These are phyloP conservation scores for Xanthia icteritia DNA, from an alignment of 2,888 invertebrate species.

Conservation along the genomic window DNA sequence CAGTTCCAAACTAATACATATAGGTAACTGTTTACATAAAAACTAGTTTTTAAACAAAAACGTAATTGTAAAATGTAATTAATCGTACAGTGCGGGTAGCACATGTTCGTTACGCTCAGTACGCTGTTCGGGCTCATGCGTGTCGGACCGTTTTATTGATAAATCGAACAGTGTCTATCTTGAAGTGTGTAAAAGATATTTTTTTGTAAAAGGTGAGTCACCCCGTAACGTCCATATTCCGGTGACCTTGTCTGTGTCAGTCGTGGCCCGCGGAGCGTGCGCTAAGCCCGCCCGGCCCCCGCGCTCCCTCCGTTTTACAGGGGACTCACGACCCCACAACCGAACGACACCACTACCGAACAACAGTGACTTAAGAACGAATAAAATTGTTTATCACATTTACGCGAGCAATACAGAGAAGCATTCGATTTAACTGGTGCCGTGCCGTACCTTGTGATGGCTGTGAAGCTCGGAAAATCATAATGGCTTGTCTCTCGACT, in stretches of 20 bases:
- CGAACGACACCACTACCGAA: conserved; percentile 22
- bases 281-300: conserved; percentile 67
- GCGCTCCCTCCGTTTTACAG: conserved; percentile 32
- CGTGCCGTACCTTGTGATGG: conserved; percentile 24
- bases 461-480: conserved; percentile 45
- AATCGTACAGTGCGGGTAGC: background rate
- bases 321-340: conserved; percentile 11
- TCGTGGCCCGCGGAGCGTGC: conserved; percentile 72
- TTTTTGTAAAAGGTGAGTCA: conserved; percentile 69
- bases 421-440: conserved; percentile 33
- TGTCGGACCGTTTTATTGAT: conserved; percentile 43
- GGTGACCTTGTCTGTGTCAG: conserved; percentile 75
- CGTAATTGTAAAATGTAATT: background rate
- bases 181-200: conserved; percentile 33
- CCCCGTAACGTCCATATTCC: conserved; percentile 67
- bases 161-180: conserved; percentile 41
- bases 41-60: conserved; percentile 44
- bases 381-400: conserved; percentile 20
- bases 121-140: conserved; percentile 19
- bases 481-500: conserved; percentile 52
- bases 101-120: conserved; percentile 42
- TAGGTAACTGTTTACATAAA: background rate
- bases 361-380: conserved; percentile 30
- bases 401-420: conserved; percentile 37
- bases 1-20: too few species aligned